Evolutionary conservation across 2,888 invertebrate species (phyloP).

Genomic region (Schizaphis graminum): DNA sequence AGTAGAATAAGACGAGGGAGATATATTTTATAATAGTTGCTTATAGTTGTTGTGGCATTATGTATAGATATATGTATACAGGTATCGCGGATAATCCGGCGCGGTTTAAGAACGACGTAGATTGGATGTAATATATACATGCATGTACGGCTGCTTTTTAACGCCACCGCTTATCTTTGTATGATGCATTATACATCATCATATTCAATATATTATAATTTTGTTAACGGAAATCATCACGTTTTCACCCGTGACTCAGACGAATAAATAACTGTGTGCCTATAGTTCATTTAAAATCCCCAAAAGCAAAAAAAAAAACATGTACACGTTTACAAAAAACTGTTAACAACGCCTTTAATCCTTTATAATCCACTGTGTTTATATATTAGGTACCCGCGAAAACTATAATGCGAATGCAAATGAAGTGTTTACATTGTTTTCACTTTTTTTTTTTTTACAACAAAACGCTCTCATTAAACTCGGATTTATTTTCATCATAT

Average conservation of each 20-base stretch:
- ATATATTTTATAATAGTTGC: neutral
- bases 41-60: neutral
- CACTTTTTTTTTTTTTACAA: neutral
- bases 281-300: conserved; percentile 26
- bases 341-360: conserved; percentile 57
- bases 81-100: neutral
- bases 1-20: neutral
- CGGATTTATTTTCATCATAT: conserved; percentile 17
- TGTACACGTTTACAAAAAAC: neutral
- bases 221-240: neutral
- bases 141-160: neutral
- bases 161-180: neutral
- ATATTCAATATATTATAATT: neutral
- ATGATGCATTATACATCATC: neutral
- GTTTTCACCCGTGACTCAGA: neutral
- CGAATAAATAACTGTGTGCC: neutral
- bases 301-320: neutral
- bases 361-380: conserved; percentile 36
- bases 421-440: conserved; percentile 15
- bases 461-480: neutral
- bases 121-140: neutral
- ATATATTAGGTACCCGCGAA: neutral
- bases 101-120: no score
- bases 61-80: neutral
- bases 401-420: conserved; percentile 11